These are phyloP conservation scores for Sesamia inferens DNA, from an alignment of 2,888 invertebrate species.

Conservation along the genomic window DNA sequence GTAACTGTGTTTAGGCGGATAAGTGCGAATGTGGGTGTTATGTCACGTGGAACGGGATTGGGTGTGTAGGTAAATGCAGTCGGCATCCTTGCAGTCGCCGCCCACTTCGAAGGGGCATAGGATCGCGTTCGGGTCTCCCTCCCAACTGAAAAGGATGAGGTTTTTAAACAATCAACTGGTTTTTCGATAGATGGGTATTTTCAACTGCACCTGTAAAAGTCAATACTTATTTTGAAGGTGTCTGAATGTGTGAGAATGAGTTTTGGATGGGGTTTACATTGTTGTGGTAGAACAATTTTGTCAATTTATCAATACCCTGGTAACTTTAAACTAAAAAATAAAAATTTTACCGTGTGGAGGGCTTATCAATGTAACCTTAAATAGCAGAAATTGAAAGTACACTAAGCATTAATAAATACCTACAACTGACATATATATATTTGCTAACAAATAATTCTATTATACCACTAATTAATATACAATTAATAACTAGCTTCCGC, in stretches of 20 bases:
- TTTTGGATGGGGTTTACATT: background rate
- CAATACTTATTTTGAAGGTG: background rate
- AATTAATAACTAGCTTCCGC: background rate
- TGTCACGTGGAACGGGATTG: conserved; percentile 79
- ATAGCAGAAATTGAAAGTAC: background rate
- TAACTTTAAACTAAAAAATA: too few relatives aligned
- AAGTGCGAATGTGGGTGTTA: conserved; percentile 62
- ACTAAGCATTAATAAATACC: conserved; percentile 4
- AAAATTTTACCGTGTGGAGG: background rate
- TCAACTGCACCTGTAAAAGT: background rate
- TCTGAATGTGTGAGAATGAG: background rate
- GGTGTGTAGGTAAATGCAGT: conserved; percentile 88
- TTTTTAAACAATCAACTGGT: conserved; percentile 42
- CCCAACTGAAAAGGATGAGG: conserved; percentile 83
- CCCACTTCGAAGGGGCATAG: conserved; percentile 88
- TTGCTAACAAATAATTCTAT: background rate
- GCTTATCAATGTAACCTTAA: conserved; percentile 23
- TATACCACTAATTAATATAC: background rate
- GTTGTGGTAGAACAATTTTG: too few relatives aligned
- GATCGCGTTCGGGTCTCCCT: conserved; percentile 86
- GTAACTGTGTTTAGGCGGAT: conserved; percentile 66
- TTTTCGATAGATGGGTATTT: background rate
- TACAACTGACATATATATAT: background rate
- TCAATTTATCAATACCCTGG: too few relatives aligned
- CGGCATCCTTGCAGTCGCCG: conserved; percentile 87